Evolutionary conservation across 2,113 vertebrate genomes (phyloP).

Genomic region (human (Homo sapiens)): GRCh38 chr3:170744001-170744500

Average conservation of each 20-base stretch:
- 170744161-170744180: not conserved
- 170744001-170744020: not conserved
- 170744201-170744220: not conserved
- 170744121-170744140: not conserved
- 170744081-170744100: not conserved
- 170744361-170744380: too few species aligned
- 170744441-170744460: too few species aligned
- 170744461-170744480: too few species aligned
- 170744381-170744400: too few species aligned
- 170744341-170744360: too few species aligned
- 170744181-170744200: not conserved
- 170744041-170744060: not conserved
- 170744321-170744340: too few species aligned
- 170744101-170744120: not conserved
- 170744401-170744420: too few species aligned
- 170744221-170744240: not conserved
- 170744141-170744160: not conserved
- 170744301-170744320: too few species aligned
- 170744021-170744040: not conserved
- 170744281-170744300: too few species aligned
- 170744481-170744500: too few species aligned
- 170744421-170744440: too few species aligned
- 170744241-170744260: not conserved
- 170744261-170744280: not conserved
- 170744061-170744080: not conserved